phyloP scores from a whole-genome alignment of 92 coral and sea anemone species.

The Virgularia gustaviana region DNA sequence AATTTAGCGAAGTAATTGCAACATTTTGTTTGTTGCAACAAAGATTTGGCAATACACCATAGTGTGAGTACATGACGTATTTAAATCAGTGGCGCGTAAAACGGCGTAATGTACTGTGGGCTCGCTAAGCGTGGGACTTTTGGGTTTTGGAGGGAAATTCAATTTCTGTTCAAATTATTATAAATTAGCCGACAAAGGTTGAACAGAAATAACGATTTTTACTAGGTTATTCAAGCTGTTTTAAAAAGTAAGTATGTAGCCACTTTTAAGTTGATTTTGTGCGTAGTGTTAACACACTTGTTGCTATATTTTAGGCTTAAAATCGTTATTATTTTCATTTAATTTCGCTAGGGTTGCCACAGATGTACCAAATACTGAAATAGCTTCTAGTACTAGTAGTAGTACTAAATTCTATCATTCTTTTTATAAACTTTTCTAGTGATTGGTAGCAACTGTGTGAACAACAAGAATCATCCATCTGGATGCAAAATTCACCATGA shows the following conservation, averaged over 20 bases:
- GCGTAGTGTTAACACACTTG: not conserved
- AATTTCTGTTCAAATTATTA: not conserved
- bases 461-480: not conserved
- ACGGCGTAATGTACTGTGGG: not conserved
- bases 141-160: conserved; percentile 39
- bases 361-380: too few relatives aligned
- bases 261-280: not conserved
- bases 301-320: too few relatives aligned
- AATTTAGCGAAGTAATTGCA: too few relatives aligned
- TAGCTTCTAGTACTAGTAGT: too few relatives aligned
- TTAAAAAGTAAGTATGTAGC: not conserved
- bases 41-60: too few relatives aligned
- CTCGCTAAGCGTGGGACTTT: not conserved
- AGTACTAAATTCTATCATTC: not conserved
- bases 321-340: too few relatives aligned
- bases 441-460: conserved; percentile 18
- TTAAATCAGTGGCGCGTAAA: too few relatives aligned
- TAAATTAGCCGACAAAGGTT: too few relatives aligned
- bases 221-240: too few relatives aligned
- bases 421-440: not conserved
- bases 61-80: too few relatives aligned
- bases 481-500: conserved; percentile 20
- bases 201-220: not conserved
- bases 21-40: too few relatives aligned
- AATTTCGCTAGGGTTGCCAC: too few relatives aligned